Percentiles rank a stretch among this genome's conserved stretches.
phyloP scores from a whole-genome alignment of 2,888 invertebrate genomes.

The Bruchidius siliquastri region DNA sequence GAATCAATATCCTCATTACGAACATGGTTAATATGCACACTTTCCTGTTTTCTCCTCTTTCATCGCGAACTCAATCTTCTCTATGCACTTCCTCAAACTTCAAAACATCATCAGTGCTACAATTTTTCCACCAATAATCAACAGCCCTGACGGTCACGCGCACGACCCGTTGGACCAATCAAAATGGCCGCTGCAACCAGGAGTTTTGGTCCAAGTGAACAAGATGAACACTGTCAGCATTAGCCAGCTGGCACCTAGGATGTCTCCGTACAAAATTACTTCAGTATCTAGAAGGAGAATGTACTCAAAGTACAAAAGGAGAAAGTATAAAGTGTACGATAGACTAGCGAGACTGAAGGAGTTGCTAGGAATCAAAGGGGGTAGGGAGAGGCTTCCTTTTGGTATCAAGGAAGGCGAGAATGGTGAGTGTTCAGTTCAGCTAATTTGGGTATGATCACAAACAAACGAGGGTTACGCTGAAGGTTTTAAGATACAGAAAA shows the following conservation, averaged over 20 bases:
- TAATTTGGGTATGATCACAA: not conserved
- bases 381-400: slow-evolving; percentile 43
- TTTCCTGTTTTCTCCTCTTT: not conserved
- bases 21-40: not conserved
- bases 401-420: slow-evolving; percentile 48
- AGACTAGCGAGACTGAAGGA: slow-evolving; percentile 41
- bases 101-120: not conserved
- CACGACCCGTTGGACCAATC: slow-evolving; percentile 44
- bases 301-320: slow-evolving; percentile 35
- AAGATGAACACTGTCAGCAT: slow-evolving; percentile 65
- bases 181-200: slow-evolving; percentile 85
- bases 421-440: slow-evolving; percentile 37
- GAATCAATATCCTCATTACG: too few relatives aligned
- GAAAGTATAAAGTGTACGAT: slow-evolving; percentile 41
- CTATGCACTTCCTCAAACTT: not conserved
- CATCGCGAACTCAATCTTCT: not conserved
- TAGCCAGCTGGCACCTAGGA: slow-evolving; percentile 34
- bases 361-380: slow-evolving; percentile 36
- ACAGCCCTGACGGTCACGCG: slow-evolving; percentile 50
- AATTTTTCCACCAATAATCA: not conserved
- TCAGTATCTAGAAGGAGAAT: slow-evolving; percentile 25
- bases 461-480: too few relatives aligned
- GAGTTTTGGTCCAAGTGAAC: slow-evolving; percentile 83
- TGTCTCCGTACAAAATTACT: slow-evolving; percentile 35
- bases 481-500: too few relatives aligned